Conservation (phyloP, 2,797 vertebrate species). For the Galaxias olidus region DNA sequence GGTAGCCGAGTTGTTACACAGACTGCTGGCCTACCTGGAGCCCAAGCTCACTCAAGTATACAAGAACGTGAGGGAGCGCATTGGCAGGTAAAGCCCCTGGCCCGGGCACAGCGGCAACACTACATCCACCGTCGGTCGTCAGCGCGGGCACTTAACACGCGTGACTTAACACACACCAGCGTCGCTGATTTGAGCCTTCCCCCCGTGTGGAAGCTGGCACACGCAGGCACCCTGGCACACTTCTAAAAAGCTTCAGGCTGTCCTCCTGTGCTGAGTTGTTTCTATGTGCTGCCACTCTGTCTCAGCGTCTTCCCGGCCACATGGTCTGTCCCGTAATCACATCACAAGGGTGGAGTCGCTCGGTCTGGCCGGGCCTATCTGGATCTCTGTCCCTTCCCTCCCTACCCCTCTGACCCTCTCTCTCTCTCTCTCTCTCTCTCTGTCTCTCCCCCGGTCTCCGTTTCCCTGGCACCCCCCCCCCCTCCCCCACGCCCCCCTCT, state of each 20-base stretch:
- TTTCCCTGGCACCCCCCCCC: not conserved
- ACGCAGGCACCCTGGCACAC: too few relatives aligned
- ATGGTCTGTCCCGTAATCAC: too few relatives aligned
- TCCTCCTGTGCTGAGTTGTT: too few relatives aligned
- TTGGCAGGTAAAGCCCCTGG: conserved; percentile 82
- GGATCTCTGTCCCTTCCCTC: too few relatives aligned
- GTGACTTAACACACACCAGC: too few relatives aligned
- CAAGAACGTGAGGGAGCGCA: conserved; percentile 95
- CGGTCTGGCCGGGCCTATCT: not conserved
- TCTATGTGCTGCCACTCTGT: not conserved
- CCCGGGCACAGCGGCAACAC: too few relatives aligned
- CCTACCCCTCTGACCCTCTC: not conserved
- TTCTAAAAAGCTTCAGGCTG: too few relatives aligned
- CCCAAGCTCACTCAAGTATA: conserved; percentile 97
- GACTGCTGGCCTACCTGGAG: conserved; percentile 90
- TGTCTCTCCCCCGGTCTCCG: not conserved
- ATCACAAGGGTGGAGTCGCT: too few relatives aligned
- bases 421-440: not conserved
- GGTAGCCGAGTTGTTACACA: conserved; percentile 90
- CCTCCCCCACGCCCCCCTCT: not conserved
- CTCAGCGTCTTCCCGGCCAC: not conserved
- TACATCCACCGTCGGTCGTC: too few relatives aligned
- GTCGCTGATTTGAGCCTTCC: too few relatives aligned
- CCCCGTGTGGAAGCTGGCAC: too few relatives aligned
- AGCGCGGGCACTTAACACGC: too few relatives aligned